Conservation (phyloP, 2,797 vertebrate species). For the Alfaro cultratus region DNA sequence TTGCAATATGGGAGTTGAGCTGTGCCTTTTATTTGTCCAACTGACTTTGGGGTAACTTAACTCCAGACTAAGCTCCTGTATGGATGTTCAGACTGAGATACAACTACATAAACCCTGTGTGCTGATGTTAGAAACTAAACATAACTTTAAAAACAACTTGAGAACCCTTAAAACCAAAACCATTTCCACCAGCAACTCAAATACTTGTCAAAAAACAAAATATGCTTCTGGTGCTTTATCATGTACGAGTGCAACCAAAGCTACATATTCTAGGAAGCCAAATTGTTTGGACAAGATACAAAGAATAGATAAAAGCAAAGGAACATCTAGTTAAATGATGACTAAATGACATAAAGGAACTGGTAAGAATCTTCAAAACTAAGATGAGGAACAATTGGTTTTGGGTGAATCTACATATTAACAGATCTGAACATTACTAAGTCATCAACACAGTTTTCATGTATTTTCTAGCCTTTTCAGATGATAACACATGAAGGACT, state of each 20-base stretch:
- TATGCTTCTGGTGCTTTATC: neutral
- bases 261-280: neutral
- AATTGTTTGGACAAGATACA: neutral
- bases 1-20: conserved; percentile 64
- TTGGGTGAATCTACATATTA: neutral
- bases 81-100: conserved; percentile 43
- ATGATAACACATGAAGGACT: neutral
- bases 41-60: conserved; percentile 70
- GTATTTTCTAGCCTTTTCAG: neutral
- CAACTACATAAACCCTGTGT: conserved; percentile 36
- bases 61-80: conserved; percentile 55
- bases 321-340: neutral
- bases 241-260: neutral
- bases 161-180: neutral
- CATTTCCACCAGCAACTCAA: neutral
- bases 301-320: neutral
- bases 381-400: neutral
- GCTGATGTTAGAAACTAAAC: neutral
- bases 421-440: neutral
- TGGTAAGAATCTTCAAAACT: neutral
- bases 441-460: neutral
- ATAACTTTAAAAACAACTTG: neutral
- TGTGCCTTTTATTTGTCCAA: conserved; percentile 78
- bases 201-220: too few species aligned
- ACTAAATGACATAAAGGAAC: neutral